Percentiles rank a stretch among this genome's conserved stretches.
Conservation (phyloP, 2,888 invertebrate species). For the Podabrus alpinus region DNA sequence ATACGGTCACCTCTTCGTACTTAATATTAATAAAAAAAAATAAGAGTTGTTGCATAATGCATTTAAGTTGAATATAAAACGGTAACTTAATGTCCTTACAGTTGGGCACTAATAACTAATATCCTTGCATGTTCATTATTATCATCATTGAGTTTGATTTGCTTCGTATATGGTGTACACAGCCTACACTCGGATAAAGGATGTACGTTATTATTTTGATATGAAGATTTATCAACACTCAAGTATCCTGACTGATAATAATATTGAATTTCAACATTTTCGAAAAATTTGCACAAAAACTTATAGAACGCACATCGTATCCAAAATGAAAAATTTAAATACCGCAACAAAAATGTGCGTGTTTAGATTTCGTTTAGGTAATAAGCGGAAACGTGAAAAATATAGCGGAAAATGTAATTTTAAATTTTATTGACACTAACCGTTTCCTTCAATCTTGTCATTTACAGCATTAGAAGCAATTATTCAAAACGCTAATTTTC, state of each 20-base stretch:
- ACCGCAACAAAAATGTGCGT: not conserved
- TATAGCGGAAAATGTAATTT: not conserved
- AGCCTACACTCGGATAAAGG: not conserved
- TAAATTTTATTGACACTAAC: constrained; percentile 4
- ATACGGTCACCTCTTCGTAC: not conserved
- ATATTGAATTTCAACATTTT: not conserved
- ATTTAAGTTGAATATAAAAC: not conserved
- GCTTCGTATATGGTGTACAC: not conserved
- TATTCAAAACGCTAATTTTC: not conserved
- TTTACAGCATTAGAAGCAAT: constrained; percentile 2
- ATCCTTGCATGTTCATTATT: constrained; percentile 1
- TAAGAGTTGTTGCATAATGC: not conserved
- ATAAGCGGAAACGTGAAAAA: constrained; percentile 1
- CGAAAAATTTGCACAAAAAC: not conserved
- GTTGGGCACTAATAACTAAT: not conserved
- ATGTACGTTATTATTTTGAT: constrained; percentile 4
- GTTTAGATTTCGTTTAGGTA: not conserved
- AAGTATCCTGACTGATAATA: not conserved
- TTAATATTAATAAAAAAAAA: not conserved
- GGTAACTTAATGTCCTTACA: not conserved
- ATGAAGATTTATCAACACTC: constrained; percentile 1
- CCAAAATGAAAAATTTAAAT: not conserved
- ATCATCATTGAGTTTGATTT: constrained; percentile 2
- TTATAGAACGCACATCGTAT: not conserved
- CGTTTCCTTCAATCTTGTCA: constrained; percentile 4